Base-by-base conservation (phyloP, 2,113 vertebrate species). In the Pterocles orientalis region DNA sequence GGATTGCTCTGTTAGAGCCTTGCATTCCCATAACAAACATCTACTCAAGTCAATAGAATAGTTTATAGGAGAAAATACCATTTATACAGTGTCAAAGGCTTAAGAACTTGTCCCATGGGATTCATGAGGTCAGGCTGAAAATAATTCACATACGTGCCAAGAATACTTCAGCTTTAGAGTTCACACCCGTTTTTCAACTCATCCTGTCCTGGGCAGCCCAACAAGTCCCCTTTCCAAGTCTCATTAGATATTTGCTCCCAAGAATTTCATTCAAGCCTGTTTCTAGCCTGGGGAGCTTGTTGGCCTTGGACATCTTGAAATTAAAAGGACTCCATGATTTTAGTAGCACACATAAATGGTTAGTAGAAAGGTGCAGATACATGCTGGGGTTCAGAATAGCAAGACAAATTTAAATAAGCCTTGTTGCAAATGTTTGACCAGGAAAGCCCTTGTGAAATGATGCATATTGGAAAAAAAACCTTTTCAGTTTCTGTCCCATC, bases 81-180 rank as follows among this genome's bases (percentile, higher is more conserved):
- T 76, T 89, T 36, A 51, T 57, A 90, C 57, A 23, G 18, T 1
- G 0, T 61, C 41, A 69, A 65, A 64, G 56, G 3, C 23, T 86
- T 69, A 78, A 71, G 19, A 68, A 79, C 3, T 33, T 0, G 0
- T 13, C 6, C n/a, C 10, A 15, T 21, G 10, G 15, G 34, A 73
- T 66, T 80, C 57, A 61, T 0, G 0, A 58, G 2, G 16, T 75
- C 43, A 65, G 6, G 26, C 31, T 87, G 47, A 70, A 88, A 90
- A 34, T 47, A 68, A 64, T 57, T 66, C 54, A 12, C 9, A 0
- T 21, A 11, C 4, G 7, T 45, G 13, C 33, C 57, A 82, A 33
- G 24, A 79, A 57, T 16, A n/a, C 4, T 45, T 41, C 16, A 19
- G 24, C 26, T 85, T 57, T 48, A 50, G 19, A 18, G 12, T 58